A percentile compares a stretch with the other conserved stretches of the same genome.
These are phyloP conservation scores for Drosophila saltans DNA, from an alignment of 1,140 invertebrate genomes.

Conservation along the genomic window DNA sequence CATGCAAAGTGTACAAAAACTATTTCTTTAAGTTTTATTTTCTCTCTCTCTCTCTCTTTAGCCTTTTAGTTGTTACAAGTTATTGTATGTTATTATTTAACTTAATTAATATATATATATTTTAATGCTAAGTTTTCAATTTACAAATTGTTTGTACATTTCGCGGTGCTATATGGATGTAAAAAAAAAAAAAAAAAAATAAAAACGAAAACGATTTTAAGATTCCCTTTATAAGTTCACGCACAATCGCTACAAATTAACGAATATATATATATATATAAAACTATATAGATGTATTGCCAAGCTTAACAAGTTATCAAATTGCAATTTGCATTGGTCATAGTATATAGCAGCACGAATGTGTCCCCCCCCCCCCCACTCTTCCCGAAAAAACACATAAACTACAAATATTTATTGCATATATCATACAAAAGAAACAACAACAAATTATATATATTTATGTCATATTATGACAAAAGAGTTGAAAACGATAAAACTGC, in stretches of 20 bases:
- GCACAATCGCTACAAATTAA: conserved; percentile 25
- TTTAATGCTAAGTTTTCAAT: conserved; percentile 45
- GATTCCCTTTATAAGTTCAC: conserved; percentile 17
- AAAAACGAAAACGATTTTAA: conserved; percentile 30
- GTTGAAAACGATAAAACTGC: conserved; percentile 64
- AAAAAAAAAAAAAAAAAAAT: background rate
- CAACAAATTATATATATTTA: conserved; percentile 44
- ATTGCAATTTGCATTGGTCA: conserved; percentile 44
- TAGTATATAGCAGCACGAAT: conserved; percentile 49
- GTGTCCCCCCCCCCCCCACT: conserved; percentile 25
- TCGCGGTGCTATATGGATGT: conserved; percentile 72
- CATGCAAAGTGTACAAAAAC: conserved; percentile 75
- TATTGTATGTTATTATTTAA: conserved; percentile 57
- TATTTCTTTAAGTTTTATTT: conserved; percentile 53
- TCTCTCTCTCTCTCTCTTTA: conserved; percentile 7
- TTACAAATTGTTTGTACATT: conserved; percentile 71
- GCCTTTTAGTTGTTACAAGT: conserved; percentile 60
- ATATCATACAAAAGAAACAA: conserved; percentile 36
- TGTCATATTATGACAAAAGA: conserved; percentile 64
- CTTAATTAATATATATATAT: conserved; percentile 38
- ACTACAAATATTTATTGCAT: conserved; percentile 70
- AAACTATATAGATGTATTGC: conserved; percentile 24
- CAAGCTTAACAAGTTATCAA: conserved; percentile 41
- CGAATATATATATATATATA: conserved; percentile 37
- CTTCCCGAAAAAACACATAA: conserved; percentile 20